These are phyloP conservation scores for Strigamia crassipes DNA, from an alignment of 2,888 invertebrate genomes.

Conservation along the genomic window DNA sequence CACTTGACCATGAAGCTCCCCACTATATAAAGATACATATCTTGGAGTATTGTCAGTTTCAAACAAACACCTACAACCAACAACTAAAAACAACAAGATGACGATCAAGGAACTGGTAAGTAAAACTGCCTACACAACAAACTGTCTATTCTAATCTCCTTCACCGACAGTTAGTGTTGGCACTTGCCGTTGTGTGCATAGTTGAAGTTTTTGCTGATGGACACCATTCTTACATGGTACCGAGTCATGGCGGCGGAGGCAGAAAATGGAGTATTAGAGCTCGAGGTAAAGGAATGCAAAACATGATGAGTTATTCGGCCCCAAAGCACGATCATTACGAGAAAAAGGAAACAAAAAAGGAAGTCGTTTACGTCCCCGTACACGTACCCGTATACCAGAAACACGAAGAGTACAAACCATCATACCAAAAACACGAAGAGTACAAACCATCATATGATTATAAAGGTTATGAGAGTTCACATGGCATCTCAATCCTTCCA, in stretches of 20 bases:
- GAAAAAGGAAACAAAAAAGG: background rate
- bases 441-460: background rate
- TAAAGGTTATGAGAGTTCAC: background rate
- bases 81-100: conserved; percentile 3
- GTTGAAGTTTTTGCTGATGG: background rate
- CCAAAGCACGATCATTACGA: conserved; percentile 12
- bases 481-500: background rate
- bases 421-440: background rate
- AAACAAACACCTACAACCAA: background rate
- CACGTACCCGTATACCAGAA: background rate
- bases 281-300: conserved; percentile 23
- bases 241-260: background rate
- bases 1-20: conserved; percentile 2
- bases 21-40: background rate
- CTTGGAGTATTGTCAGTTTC: background rate
- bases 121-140: background rate
- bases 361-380: background rate
- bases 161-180: background rate
- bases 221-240: conserved; percentile 10
- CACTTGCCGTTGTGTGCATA: background rate
- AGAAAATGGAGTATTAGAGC: conserved; percentile 30
- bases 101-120: conserved; percentile 25
- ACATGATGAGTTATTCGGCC: background rate
- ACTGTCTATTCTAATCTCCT: background rate
- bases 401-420: background rate